phyloP scores from a whole-genome alignment of 1,140 invertebrate genomes.

The Telenomus remus region DNA sequence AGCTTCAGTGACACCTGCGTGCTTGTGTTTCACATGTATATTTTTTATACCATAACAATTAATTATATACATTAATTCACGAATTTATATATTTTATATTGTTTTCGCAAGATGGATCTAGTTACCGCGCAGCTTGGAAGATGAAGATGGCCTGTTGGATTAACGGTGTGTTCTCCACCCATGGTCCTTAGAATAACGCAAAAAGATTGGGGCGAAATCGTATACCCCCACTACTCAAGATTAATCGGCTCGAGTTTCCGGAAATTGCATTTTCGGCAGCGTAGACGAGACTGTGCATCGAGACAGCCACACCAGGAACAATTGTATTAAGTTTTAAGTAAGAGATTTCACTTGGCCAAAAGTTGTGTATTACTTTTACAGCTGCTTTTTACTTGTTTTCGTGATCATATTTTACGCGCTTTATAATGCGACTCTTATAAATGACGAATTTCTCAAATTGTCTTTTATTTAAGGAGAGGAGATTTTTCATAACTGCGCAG shows the following conservation, averaged over 20 bases:
- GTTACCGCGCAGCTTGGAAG: constrained; percentile 28
- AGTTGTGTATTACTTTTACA: background rate
- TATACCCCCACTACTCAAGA: constrained; percentile 17
- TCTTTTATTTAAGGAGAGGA: background rate
- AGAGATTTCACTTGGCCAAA: constrained; percentile 3
- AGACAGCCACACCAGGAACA: constrained; percentile 7
- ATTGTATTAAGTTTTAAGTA: constrained; percentile 6
- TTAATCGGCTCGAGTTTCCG: constrained; percentile 49
- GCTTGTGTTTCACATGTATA: too few relatives aligned
- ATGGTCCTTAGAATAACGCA: constrained; percentile 17
- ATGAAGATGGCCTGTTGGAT: constrained; percentile 31
- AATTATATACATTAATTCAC: too few relatives aligned
- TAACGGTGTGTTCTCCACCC: constrained; percentile 25
- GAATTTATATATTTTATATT: too few relatives aligned
- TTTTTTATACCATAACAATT: too few relatives aligned
- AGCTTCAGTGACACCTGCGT: constrained; percentile 47
- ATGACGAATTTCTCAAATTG: background rate
- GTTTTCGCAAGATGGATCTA: constrained; percentile 28
- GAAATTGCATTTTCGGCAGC: constrained; percentile 47
- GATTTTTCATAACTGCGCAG: constrained; percentile 5
- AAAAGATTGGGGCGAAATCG: constrained; percentile 24
- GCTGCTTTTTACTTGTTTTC: background rate
- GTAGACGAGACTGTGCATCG: constrained; percentile 23
- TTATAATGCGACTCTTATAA: too few relatives aligned
- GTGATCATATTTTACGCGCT: too few relatives aligned